phyloP scores from a whole-genome alignment of 2,113 vertebrate species.

The Hippocampus guttulatus region DNA sequence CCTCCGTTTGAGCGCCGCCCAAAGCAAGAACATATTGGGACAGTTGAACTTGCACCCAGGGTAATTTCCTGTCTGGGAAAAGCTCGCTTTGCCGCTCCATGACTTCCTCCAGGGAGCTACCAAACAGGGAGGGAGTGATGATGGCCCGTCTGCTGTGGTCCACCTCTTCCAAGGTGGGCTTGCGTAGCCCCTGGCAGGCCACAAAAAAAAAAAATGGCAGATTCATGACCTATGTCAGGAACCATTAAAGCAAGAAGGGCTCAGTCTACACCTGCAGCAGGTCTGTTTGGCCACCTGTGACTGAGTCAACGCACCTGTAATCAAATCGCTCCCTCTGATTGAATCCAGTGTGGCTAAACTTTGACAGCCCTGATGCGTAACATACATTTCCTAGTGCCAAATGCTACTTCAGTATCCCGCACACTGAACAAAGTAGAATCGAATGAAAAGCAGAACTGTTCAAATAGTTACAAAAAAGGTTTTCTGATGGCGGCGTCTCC shows the following conservation, averaged over 20 bases:
- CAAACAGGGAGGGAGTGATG: constrained; percentile 81
- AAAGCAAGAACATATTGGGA: constrained; percentile 83
- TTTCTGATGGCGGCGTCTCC: neutral
- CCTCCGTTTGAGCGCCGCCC: constrained; percentile 83
- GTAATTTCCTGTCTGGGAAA: constrained; percentile 80
- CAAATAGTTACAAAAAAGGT: neutral
- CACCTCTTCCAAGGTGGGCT: constrained; percentile 85
- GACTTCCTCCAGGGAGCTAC: constrained; percentile 85
- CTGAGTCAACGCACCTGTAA: constrained; percentile 42
- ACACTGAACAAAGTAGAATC: neutral
- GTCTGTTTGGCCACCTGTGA: constrained; percentile 45
- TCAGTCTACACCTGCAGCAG: constrained; percentile 34
- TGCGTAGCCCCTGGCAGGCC: constrained; percentile 77
- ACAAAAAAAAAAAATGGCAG: neutral
- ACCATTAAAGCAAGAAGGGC: constrained; percentile 24
- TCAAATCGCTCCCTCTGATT: constrained; percentile 36
- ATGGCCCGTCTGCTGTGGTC: constrained; percentile 81
- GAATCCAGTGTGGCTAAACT: constrained; percentile 34
- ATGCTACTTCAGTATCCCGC: neutral
- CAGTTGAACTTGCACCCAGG: constrained; percentile 88
- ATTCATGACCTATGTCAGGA: constrained; percentile 38
- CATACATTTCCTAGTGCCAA: neutral
- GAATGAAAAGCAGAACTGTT: neutral
- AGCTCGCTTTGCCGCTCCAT: constrained; percentile 82
- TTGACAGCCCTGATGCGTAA: neutral